Evolutionary conservation across 92 coral and sea anemone species (phyloP).

Genomic region (Bergia sp.): DNA sequence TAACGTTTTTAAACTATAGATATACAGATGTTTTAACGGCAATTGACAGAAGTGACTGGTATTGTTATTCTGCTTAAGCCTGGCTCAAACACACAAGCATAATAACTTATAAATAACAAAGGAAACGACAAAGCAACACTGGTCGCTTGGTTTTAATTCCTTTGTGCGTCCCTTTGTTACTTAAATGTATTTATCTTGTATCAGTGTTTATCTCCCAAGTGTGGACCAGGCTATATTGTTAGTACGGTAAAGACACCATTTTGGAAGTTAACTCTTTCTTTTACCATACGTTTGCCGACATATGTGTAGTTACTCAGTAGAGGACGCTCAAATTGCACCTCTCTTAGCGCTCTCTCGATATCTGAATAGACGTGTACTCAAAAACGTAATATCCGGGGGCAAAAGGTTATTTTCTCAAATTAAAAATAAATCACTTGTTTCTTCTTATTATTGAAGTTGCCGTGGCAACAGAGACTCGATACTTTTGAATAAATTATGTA

Average conservation of each 20-base stretch:
- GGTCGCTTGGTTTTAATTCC: no score
- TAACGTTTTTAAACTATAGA: neutral
- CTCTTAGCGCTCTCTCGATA: neutral
- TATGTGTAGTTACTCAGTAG: neutral
- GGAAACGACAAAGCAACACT: no score
- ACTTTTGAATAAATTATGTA: no score
- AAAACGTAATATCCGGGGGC: neutral
- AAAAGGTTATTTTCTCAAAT: constrained; percentile 1
- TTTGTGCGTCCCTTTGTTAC: no score
- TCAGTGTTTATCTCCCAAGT: no score
- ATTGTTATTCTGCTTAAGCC: neutral
- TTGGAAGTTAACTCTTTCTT: no score
- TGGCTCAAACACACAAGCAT: neutral
- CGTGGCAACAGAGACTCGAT: no score
- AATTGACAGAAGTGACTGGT: neutral
- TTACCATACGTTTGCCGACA: neutral
- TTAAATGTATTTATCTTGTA: no score
- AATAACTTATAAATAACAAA: no score
- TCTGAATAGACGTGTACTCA: neutral
- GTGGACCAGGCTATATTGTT: no score
- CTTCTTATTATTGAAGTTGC: no score
- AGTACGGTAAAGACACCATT: no score
- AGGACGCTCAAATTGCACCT: neutral
- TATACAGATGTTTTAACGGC: neutral
- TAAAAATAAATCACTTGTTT: neutral